A percentile compares a stretch with the other conserved stretches of the same genome.
These are phyloP conservation scores for Drosophila melanosoma DNA, from an alignment of 2,888 invertebrate genomes.

Conservation along the genomic window DNA sequence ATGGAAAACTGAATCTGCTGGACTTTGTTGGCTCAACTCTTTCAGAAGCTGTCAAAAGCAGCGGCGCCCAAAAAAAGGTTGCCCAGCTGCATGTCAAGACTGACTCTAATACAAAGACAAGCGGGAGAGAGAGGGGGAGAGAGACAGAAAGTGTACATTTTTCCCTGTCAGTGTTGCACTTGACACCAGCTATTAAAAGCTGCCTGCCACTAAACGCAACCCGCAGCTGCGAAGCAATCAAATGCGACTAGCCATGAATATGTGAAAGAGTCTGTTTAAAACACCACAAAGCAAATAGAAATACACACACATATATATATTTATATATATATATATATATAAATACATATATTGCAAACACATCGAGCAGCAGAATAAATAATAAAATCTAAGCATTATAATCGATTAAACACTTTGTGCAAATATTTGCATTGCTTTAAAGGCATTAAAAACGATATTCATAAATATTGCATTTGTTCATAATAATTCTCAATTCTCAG, in stretches of 20 bases:
- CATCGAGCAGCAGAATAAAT: not conserved
- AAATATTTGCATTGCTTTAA: conserved; percentile 43
- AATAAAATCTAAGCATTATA: conserved; percentile 13
- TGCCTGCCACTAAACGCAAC: conserved; percentile 60
- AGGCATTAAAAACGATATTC: conserved; percentile 34
- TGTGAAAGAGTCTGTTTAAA: not conserved
- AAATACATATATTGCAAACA: not conserved
- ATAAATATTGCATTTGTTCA: conserved; percentile 36
- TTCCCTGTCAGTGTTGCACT: conserved; percentile 43
- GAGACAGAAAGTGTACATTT: not conserved
- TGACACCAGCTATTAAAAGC: conserved; percentile 72
- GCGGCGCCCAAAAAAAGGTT: conserved; percentile 5
- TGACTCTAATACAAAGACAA: conserved; percentile 45
- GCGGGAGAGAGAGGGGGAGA: not conserved
- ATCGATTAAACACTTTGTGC: conserved; percentile 40
- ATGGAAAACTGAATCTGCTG: conserved; percentile 31
- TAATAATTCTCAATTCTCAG: not conserved
- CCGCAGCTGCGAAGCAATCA: conserved; percentile 25
- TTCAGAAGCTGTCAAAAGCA: conserved; percentile 57
- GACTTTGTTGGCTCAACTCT: conserved; percentile 17
- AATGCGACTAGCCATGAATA: conserved; percentile 6
- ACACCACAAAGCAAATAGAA: conserved; percentile 21
- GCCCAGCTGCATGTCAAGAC: conserved; percentile 42
- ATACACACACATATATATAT: not conserved
- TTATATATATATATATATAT: too few relatives aligned